Percentiles rank a stretch among this genome's conserved stretches.
phyloP scores from a whole-genome alignment of 2,888 invertebrate species.

The Graphium colonna region DNA sequence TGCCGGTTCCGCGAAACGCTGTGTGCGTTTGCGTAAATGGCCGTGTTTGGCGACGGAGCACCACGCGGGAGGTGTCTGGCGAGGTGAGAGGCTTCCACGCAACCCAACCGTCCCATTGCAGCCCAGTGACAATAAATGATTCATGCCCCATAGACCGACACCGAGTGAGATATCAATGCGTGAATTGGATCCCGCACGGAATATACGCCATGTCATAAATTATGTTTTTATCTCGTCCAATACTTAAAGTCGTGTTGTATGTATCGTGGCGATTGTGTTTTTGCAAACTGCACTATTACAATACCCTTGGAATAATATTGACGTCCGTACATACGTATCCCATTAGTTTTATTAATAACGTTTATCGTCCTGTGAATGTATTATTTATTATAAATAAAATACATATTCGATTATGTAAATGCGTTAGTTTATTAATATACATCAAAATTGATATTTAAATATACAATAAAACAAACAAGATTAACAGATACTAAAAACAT shows the following conservation, averaged over 20 bases:
- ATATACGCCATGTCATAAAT: slow-evolving; percentile 14
- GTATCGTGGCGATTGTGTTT: slow-evolving; percentile 19
- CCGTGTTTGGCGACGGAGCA: slow-evolving; percentile 31
- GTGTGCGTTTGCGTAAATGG: slow-evolving; percentile 68
- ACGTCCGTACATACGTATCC: slow-evolving; percentile 4
- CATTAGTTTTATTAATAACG: neutral
- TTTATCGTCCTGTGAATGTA: neutral
- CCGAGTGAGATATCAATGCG: slow-evolving; percentile 50
- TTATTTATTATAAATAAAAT: neutral
- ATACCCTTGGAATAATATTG: slow-evolving; percentile 9
- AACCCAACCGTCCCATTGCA: slow-evolving; percentile 35
- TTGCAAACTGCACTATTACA: slow-evolving; percentile 2
- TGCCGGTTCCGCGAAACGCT: too few species aligned
- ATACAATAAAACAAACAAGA: too few species aligned
- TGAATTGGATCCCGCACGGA: slow-evolving; percentile 19
- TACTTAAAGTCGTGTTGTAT: slow-evolving; percentile 22
- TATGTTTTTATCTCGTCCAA: slow-evolving; percentile 21
- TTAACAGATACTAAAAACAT: too few species aligned
- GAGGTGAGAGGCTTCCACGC: slow-evolving; percentile 47
- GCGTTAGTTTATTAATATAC: slow-evolving; percentile 24
- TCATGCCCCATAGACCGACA: slow-evolving; percentile 36
- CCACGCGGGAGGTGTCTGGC: slow-evolving; percentile 59
- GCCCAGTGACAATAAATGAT: slow-evolving; percentile 36
- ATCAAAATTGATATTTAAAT: too few species aligned
- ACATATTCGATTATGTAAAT: slow-evolving; percentile 8